Conservation (phyloP, 1,140 invertebrate genomes). For the Brachionus rotundiformis region DNA sequence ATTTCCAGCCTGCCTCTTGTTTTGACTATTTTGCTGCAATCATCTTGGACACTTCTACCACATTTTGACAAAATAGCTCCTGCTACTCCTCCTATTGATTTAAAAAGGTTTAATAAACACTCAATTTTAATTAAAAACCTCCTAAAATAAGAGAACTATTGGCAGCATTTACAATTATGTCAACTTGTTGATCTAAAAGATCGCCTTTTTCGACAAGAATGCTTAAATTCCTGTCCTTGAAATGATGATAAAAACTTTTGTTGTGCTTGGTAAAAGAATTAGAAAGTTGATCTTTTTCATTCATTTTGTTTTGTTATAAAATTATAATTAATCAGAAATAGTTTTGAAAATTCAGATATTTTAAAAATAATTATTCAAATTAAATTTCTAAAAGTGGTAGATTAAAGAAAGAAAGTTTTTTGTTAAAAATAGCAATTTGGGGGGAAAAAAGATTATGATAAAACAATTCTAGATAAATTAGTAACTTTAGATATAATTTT, state of each 20-base stretch:
- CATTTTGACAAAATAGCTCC: conserved; percentile 9
- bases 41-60: background rate
- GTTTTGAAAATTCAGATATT: no score
- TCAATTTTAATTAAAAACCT: background rate
- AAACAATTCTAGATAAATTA: no score
- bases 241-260: background rate
- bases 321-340: no score
- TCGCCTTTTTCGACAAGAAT: background rate
- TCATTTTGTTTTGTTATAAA: no score
- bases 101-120: background rate
- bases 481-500: no score
- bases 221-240: background rate
- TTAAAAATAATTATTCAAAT: no score
- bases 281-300: no score
- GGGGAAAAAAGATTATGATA: no score
- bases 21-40: background rate
- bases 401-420: no score
- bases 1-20: background rate
- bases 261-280: no score
- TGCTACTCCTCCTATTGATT: background rate
- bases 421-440: no score
- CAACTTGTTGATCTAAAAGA: conserved; percentile 12
- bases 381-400: no score
- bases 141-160: background rate
- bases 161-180: conserved; percentile 13